Conservation (phyloP, 2,113 vertebrate species). For the Campylorhamphus procurvoides region DNA sequence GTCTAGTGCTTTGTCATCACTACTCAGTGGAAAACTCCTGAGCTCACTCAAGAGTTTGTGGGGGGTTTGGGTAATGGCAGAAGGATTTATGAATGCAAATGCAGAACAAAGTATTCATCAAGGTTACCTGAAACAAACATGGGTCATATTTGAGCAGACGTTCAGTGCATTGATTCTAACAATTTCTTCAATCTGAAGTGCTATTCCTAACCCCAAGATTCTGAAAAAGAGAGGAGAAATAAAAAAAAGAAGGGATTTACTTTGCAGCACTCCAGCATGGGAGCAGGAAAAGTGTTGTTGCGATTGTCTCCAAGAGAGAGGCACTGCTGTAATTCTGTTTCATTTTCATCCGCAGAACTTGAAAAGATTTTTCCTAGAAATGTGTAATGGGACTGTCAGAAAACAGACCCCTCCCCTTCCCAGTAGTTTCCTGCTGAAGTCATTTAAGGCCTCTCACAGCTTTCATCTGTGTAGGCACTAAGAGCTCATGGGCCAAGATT, state of each 20-base stretch:
- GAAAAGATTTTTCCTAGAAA: slow-evolving; percentile 62
- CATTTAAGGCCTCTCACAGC: slow-evolving; percentile 58
- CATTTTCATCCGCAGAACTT: slow-evolving; percentile 19
- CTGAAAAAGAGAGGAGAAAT: background rate
- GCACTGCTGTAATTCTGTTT: slow-evolving; percentile 52
- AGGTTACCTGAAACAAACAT: background rate
- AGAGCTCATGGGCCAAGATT: background rate
- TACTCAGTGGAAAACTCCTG: slow-evolving; percentile 21
- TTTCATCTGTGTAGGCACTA: slow-evolving; percentile 57
- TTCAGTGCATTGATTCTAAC: background rate
- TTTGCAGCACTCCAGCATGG: background rate
- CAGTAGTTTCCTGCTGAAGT: slow-evolving; percentile 63
- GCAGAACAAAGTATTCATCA: background rate
- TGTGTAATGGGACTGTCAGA: slow-evolving; percentile 60
- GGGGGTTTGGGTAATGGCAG: background rate
- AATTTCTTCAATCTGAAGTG: background rate
- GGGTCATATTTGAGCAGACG: background rate
- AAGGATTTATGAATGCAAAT: background rate
- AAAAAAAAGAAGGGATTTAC: background rate
- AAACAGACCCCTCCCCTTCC: slow-evolving; percentile 63
- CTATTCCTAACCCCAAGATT: background rate
- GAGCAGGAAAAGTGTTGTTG: slow-evolving; percentile 19
- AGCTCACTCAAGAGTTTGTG: slow-evolving; percentile 5
- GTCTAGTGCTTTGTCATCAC: slow-evolving; percentile 4
- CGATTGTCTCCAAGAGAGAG: slow-evolving; percentile 31